Evolutionary conservation across 35 echinoderm and acorn worm species (phyloP), one percentile per base, ranked within the genome.

Genomic region (Eucidaris tribuloides): DNA sequence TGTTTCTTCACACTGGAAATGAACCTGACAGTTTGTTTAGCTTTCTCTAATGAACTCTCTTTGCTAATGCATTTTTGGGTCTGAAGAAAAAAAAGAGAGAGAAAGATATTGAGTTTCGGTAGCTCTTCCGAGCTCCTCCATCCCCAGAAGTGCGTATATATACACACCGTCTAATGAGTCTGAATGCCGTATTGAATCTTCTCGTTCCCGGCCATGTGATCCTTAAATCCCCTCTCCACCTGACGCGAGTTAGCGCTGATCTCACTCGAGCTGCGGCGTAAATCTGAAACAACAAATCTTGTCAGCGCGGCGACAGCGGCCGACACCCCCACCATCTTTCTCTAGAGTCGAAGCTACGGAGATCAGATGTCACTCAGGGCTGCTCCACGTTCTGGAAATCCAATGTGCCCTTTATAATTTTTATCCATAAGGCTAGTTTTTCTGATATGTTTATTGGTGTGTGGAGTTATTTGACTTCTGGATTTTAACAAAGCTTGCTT

Each of bases 11-110:
- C n/a, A n/a, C n/a, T n/a, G n/a, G n/a, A n/a, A n/a, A n/a, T n/a
- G n/a, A n/a, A n/a, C n/a, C n/a, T n/a, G n/a, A n/a, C n/a, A 44
- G 68, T 74, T 74, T 74, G 44, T 74, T 74, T 74, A 74, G 68
- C 41, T 74, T 74, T 24, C 37, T 40, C 68, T 74, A 74, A 74
- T 74, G 68, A 74, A 74, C 68, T 74, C 44, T 33, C 27, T n/a
- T 74, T 36, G 38, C 37, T 44, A 74, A 74, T 22, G 36, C 34
- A 33, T 41, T 13, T 74, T 29, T 74, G 37, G 61, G 61, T 64
- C 61, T 64, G 28, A 64, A 64, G 37, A 32, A 27, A 27, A 27
- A 64, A 15, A 14, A 64, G 30, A 28, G 30, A 64, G 7, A 64
- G 27, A 64, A 52, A 52, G n/a, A 11, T n/a, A 52, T 52, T n/a